Base-by-base conservation (phyloP, 2,888 invertebrate genomes). In the Drosophila recens region DNA sequence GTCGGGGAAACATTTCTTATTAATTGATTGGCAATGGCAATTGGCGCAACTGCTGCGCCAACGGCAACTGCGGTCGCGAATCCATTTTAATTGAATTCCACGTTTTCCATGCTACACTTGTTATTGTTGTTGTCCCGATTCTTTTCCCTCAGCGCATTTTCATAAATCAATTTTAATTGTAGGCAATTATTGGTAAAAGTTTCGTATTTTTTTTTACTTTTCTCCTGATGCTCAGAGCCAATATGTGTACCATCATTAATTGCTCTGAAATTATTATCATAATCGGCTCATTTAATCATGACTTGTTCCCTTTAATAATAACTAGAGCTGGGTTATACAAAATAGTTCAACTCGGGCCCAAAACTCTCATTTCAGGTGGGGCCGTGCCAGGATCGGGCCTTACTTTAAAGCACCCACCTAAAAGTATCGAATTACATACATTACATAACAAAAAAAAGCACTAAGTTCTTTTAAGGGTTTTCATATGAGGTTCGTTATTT, bases 141-240 rank as follows among this genome's bases (percentile, higher is more conserved):
- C 36, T 46, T 66, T 45, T 62, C 42, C 48, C 59, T 27, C 34
- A 27, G 15, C 69, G 67, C 75, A 72, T 77, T 79, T 85, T 68
- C 80, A 85, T 91, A 90, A 91, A 90, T 91, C 90, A 89, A 83
- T 79, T 90, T 90, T 90, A 90, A 91, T 90, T 89, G 87, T 80
- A 75, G 88, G 88, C 85, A 91, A 90, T 91, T 91, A 90, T 89
- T 79, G 83, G 74, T 73, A 76, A 78, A 72, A 79, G 64, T 80
- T 64, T 43, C 43, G 56, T 78, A 36, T 43, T 51, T 33, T 33
- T 61, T 38, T 40, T 34, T 20, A 15, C 33, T 30, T 20, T 40
- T 15, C 51, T 27, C 43, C 49, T 15, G 33, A 13, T 27, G 43
- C 17, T 40, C 57, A 36, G 45, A 52, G 51, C 57, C 68, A 73